These are phyloP conservation scores for Cerastis rubricosa DNA, from an alignment of 2,888 invertebrate genomes.

Conservation along the genomic window DNA sequence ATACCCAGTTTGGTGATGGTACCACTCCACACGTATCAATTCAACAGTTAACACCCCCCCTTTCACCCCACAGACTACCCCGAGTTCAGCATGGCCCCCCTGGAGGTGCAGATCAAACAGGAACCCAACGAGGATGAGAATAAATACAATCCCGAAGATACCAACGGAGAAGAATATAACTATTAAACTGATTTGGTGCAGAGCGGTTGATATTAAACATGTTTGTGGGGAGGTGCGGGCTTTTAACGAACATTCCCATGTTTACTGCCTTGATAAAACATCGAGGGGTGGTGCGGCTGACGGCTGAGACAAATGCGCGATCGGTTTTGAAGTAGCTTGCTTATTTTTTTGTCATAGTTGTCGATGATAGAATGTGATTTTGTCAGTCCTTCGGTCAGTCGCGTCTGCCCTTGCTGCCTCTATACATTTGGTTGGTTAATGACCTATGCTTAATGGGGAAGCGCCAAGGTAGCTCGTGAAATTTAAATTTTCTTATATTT, in stretches of 20 bases:
- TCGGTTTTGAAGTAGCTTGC: background rate
- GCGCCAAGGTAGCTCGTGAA: too few relatives aligned
- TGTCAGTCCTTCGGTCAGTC: background rate
- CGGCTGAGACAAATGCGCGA: background rate
- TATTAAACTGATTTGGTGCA: constrained; percentile 51
- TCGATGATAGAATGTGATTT: background rate
- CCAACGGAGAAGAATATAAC: constrained; percentile 83
- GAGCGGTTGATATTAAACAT: background rate
- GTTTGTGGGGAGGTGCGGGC: background rate
- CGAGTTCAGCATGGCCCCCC: constrained; percentile 92
- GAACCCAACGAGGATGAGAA: constrained; percentile 93
- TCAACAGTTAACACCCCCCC: background rate
- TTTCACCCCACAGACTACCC: constrained; percentile 81
- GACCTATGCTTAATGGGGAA: background rate
- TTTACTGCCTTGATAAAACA: background rate
- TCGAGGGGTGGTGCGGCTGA: background rate
- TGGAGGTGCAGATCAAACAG: constrained; percentile 92
- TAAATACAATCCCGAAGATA: constrained; percentile 92
- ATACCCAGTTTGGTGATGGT: too few relatives aligned
- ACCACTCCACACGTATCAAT: background rate
- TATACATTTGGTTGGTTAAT: background rate
- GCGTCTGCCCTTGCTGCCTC: background rate
- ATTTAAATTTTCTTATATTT: too few relatives aligned
- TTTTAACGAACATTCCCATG: background rate
- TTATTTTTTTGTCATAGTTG: too few relatives aligned